Base-by-base conservation (phyloP, 2,797 vertebrate species). In the Kryptopterus vitreolus region DNA sequence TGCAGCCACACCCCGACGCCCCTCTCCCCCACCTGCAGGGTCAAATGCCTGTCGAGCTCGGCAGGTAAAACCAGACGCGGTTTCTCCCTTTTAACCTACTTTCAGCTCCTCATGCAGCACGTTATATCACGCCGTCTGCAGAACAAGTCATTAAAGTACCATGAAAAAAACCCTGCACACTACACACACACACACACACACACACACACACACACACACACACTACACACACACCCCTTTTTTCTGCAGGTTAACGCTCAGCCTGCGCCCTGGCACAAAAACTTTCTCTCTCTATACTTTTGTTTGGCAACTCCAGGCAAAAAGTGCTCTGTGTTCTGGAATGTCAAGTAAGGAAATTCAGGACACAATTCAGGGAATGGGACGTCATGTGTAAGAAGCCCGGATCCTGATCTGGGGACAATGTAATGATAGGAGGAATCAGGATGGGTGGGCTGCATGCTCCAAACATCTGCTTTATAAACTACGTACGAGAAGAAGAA, bases 401-500 rank as follows among this genome's bases (percentile, higher is more conserved):
- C 26, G n/a, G 55, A 46, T 74, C 35, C 4, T 58, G 20, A 74
- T 59, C 55, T 29, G 8, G 9, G 2, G 29, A 33, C 52, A 57
- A 57, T 16, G 38, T 57, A 73, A 73, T 18, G 52, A 11, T 31
- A 24, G 33, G 55, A 15, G n/a, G 43, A 26, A 74, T 74, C 72
- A 74, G 72, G 72, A 74, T 74, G 72, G 72, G 72, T 29, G 72
- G 50, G 5, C 29, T 26, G 33, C 71, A 10, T 3, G 43, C 53
- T 43, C 71, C 46, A 58, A 55, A 72, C 69, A 53, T 71, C 50
- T 16, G 18, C 43, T 48, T n/a, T n/a, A 43, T 43, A 43, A 10
- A 6, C 7, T 43, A 43, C 8, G 38, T 43, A 43, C 38, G 10
- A 9, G 38, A 43, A 43, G 7, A 1, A 7, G 38, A 43, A 43